Evolutionary conservation across 2,888 invertebrate species (phyloP).

Genomic region (Melanophora roralis): DNA sequence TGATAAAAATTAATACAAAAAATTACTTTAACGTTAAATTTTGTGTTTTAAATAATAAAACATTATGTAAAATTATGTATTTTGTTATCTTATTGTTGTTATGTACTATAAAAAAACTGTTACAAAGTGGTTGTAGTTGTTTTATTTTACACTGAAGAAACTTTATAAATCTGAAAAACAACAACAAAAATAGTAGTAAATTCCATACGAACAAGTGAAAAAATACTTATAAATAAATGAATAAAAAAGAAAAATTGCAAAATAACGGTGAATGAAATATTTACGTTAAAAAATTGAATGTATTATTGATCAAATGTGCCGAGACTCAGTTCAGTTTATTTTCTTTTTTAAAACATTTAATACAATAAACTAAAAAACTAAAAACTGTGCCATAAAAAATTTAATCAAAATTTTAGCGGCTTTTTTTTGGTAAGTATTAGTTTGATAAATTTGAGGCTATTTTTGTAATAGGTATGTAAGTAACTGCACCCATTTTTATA

Average conservation of each 20-base stretch:
- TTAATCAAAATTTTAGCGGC: background rate
- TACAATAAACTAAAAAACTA: constrained; percentile 9
- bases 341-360: constrained; percentile 11
- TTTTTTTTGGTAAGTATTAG: constrained; percentile 26
- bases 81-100: constrained; percentile 23
- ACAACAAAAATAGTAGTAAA: constrained; percentile 56
- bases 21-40: constrained; percentile 19
- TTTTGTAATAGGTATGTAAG: too few species aligned
- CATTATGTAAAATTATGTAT: constrained; percentile 29
- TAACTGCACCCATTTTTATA: constrained; percentile 2
- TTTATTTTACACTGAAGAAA: constrained; percentile 27
- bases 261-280: constrained; percentile 60
- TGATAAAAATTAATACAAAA: constrained; percentile 25
- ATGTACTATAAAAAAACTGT: constrained; percentile 45
- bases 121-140: constrained; percentile 51
- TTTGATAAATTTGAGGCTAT: background rate
- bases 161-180: constrained; percentile 1
- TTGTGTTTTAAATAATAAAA: constrained; percentile 42
- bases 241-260: constrained; percentile 21
- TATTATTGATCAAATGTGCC: constrained; percentile 33
- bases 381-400: constrained; percentile 68
- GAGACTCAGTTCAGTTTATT: constrained; percentile 17
- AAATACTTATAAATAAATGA: constrained; percentile 26
- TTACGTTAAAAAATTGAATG: constrained; percentile 54
- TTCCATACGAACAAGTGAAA: constrained; percentile 67